phyloP scores from a whole-genome alignment of 2,113 vertebrate genomes.

The Dromaius novaehollandiae region DNA sequence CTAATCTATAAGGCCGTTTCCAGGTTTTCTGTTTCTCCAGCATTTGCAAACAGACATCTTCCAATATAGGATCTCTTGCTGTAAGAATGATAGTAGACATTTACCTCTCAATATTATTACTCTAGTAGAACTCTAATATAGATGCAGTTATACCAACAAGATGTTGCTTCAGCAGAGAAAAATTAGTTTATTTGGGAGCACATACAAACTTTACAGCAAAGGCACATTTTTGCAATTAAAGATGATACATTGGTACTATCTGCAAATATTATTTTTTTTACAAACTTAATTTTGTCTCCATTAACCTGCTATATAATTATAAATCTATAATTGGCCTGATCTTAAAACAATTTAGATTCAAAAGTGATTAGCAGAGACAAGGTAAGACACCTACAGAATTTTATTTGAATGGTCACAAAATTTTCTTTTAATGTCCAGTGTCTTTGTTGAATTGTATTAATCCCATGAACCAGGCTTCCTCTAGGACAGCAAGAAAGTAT shows the following conservation, averaged over 20 bases:
- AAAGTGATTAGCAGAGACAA: too few relatives aligned
- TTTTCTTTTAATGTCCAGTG: not conserved
- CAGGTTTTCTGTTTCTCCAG: not conserved
- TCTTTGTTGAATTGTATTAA: not conserved
- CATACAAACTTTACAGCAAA: not conserved
- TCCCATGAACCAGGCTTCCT: not conserved
- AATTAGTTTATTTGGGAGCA: not conserved
- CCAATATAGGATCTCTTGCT: not conserved
- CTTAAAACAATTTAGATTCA: not conserved
- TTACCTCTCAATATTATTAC: not conserved
- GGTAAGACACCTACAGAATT: not conserved
- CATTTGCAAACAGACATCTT: not conserved
- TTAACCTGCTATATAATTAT: not conserved
- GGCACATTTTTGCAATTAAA: accelerated
- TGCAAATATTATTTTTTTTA: not conserved
- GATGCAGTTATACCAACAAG: not conserved
- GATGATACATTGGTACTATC: accelerated
- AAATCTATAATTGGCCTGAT: not conserved
- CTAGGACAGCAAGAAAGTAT: not conserved
- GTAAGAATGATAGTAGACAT: not conserved
- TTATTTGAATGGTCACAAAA: not conserved
- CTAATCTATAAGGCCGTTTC: not conserved
- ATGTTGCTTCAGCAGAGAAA: not conserved
- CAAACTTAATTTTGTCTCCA: not conserved
- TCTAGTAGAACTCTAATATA: not conserved